Base-by-base conservation (phyloP, 2,113 vertebrate species). In the Petroica traversi region DNA sequence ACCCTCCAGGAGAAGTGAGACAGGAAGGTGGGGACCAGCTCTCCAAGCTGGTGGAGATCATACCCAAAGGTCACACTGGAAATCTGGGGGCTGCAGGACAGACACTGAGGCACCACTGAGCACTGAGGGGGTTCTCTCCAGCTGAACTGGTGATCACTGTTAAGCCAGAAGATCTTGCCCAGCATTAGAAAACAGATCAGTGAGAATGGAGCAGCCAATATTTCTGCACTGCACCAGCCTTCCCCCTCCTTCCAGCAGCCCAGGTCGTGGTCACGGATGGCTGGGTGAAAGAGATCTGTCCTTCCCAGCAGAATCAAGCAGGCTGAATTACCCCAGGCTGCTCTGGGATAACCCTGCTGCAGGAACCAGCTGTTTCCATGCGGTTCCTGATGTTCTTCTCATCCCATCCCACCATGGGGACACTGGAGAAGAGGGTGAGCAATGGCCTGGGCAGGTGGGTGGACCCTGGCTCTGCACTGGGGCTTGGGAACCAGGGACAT, bases 341-440 rank as follows among this genome's bases (percentile, higher is more conserved):
- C 43, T n/a, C 55, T 38, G 55, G 45, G 34, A 61, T 45, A 83
- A 5, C 17, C 13, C 25, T n/a, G 36, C 14, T 8, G 40, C 66
- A 75, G 45, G 62, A 31, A 17, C 28, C 52, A 29, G 33, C 23
- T 62, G 76, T 19, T 38, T 34, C 52, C 52, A 19, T 0, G 1
- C 15, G 76, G 63, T 15, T 45, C 45, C 22, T 59, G 0, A 0
- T 28, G 73, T 16, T 69, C 41, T 10, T 85, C 64, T 64, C 14
- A 1, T 29, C 52, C 52, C 8, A 2, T 33, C 61, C 38, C 0
- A 0, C 19, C 0, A 0, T 2, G 3, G 61, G 48, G 23, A 69
- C 2, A 3, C 16, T 0, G 6, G 38, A 66, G 34, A 45, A 79
- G 49, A 67, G 40, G 64, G 7, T 0, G 0, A 62, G 46, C 2